Base-by-base conservation (phyloP, 2,888 invertebrate genomes). In the Protophormia terraenovae region DNA sequence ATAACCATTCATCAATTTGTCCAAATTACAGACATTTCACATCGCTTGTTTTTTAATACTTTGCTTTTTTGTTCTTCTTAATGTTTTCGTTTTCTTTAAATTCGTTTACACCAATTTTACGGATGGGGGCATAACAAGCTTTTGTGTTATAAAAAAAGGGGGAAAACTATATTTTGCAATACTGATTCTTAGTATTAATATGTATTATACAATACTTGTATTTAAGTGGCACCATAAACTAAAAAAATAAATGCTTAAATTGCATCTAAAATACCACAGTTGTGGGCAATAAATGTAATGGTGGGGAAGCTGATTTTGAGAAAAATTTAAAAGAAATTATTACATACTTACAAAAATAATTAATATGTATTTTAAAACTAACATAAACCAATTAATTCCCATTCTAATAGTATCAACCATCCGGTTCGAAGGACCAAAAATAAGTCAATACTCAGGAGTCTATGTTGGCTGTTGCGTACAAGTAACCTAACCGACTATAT, bases 21-120 rank as follows among this genome's bases (percentile, higher is more conserved):
- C 91, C 91, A 91, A 92, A 92, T 92, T 92, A 92, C 92, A 92
- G 91, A 91, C 92, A 91, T 92, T 91, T 92, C 91, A 90, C 91
- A 91, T 91, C 90, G 91, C 45, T 79, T 69, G 62, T 89, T 90
- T 87, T 87, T 84, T 89, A 88, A 88, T 24, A 71, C 47, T 58
- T 16, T 35, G 1, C 12, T 50, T n/a, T 58, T 84, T 41, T 45
- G n/a, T 78, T 72, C 35, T 67, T 35, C 24, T 69, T 60, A 47
- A 62, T 62, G 38, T 50, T 73, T 80, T 80, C 32, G 66, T 78
- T 85, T 82, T 83, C 86, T 73, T 82, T 58, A 91, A 92, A 91
- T 91, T 92, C 91, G 91, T 91, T 92, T 92, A 90, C 91, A 91
- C 92, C 91, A 92, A 91, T 91, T 92, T 91, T 89, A 90, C 89